phyloP scores from a whole-genome alignment of 1,140 invertebrate species.

The Oreohelix idahoensis region DNA sequence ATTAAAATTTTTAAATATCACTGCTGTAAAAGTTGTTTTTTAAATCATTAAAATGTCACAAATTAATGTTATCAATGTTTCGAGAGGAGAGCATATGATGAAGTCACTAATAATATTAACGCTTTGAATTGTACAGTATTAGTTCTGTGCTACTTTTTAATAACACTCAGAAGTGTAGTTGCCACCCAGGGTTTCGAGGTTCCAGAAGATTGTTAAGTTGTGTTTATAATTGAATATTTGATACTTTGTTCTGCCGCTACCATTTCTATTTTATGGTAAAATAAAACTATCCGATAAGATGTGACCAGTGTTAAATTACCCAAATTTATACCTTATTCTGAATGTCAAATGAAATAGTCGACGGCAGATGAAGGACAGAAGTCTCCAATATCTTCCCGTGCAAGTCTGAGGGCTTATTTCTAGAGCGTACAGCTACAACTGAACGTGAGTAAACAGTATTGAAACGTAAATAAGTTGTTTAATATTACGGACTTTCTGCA shows the following conservation, averaged over 20 bases:
- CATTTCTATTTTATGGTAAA: background rate
- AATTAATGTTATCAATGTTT: no score
- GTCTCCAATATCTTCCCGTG: background rate
- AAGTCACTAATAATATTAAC: background rate
- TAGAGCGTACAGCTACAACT: background rate
- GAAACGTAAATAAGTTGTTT: no score
- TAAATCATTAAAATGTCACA: no score
- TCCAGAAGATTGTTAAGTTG: background rate
- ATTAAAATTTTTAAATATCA: no score
- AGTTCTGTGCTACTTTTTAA: background rate
- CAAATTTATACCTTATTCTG: background rate
- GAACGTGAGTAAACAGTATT: background rate
- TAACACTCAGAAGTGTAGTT: background rate
- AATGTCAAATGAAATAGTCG: background rate
- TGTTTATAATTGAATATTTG: background rate
- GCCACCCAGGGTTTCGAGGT: conserved; percentile 4
- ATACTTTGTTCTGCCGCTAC: background rate
- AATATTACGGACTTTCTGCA: no score
- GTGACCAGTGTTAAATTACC: background rate
- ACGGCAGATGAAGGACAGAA: background rate
- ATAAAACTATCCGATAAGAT: background rate
- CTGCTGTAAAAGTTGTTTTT: no score
- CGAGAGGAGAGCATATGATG: no score
- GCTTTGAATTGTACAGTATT: background rate
- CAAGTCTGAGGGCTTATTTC: background rate